Evolutionary conservation across 2,797 vertebrate species (phyloP), one percentile per base, ranked within the genome.

Genomic region (Scleropages formosus): DNA sequence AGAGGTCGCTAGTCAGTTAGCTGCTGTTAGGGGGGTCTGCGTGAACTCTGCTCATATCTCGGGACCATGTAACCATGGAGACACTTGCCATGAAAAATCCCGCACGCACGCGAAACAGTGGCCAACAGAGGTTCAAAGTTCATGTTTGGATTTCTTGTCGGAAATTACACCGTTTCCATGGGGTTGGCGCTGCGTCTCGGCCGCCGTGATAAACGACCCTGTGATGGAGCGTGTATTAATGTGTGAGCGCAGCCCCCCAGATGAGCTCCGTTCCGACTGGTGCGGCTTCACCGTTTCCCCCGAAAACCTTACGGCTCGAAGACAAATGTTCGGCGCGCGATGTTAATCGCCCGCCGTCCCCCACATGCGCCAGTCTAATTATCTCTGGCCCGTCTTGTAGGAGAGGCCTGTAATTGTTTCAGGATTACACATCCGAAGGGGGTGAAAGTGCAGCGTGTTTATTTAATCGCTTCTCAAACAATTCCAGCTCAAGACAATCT

Each of bases 341-440:
- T 89, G 91, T 91, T 93, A 93, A 93, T 92, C 92, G 90, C 87
- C 89, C 89, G 85, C 85, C 89, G 87, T 88, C 69, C 47, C 68
- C 90, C 63, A 87, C 87, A 89, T 90, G 89, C 87, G 88, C 86
- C 84, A 88, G 92, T 92, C 88, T 92, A 92, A 94, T 94, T 94
- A 93, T 93, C 91, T 91, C 82, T 88, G 87, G 89, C 90, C 90
- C 86, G 89, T 92, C 89, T 91, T 92, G 92, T 91, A 85, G 87
- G 83, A 88, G 86, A 84, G 86, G 89, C 84, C 85, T 87, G 88
- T 92, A 93, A 93, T 91, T 91, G 91, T 92, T 91, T 92, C 89
- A 90, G 89, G 89, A 89, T 89, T 89, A 88, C 84, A 89, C 88
- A 90, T 88, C 88, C 86, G 87, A 90, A 90, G 86, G 86, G 89